Base-by-base conservation (phyloP, 2,888 invertebrate species). In the Sinhomidia bicolor region DNA sequence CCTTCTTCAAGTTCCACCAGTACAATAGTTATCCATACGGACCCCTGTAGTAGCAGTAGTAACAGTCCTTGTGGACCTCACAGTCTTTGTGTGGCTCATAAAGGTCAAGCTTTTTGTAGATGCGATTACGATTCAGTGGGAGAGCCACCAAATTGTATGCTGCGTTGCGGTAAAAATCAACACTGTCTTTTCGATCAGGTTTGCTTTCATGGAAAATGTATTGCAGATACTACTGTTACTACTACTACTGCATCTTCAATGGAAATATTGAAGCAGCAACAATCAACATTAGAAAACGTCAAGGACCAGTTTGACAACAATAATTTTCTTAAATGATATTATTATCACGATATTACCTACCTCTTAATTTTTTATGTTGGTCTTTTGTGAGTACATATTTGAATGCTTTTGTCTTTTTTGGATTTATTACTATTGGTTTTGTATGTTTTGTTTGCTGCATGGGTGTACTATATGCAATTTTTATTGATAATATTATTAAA, bases 31-130 rank as follows among this genome's bases (percentile, higher is more conserved):
- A 81, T 7, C 4, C 6, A 57, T 44, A 76, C 51, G 5, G 57
- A 60, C 79, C 89, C 81, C 14, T 87, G 86, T 81, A 83, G 12
- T 10, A 51, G 26, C 4, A 36, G 44, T 26, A 74, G 47, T n/a
- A n/a, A n/a, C 6, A 74, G 23, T 47, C 85, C 89, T 26, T 90
- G 91, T 74, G 91, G 91, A 10, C 82, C 89, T 1, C 82, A 90
- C 44, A 90, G 89, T 74, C 68, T 91, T 29, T 91, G 91, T 88
- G 84, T 80, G 51, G 68, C 86, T 71, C 54, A 36, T 44, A 74
- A 81, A 62, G 90, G 90, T 23, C 83, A 81, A 29, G 89, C 90
- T 10, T 90, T 88, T 79, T 90, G 90, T 80, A 65, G 68, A 26
- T 90, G 90, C 57, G 90, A 90, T 76, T 76, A 60, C 29, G 82